Percentiles rank a stretch among this genome's conserved stretches.
These are phyloP conservation scores for Gryon sp. DNA, from an alignment of 1,140 invertebrate genomes.

Conservation along the genomic window DNA sequence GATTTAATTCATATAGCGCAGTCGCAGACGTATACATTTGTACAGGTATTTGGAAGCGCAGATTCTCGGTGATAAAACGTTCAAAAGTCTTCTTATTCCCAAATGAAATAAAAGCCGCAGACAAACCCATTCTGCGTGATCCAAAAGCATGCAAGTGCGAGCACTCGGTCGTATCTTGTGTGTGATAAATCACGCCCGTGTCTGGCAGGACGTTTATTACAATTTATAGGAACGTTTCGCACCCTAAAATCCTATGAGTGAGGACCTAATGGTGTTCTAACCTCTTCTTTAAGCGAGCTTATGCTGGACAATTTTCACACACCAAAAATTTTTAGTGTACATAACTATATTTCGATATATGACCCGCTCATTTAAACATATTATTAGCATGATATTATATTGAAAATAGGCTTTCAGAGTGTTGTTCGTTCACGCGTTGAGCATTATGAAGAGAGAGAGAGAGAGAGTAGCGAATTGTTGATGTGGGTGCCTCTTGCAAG, in stretches of 20 bases:
- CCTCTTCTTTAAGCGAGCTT: slow-evolving; percentile 63
- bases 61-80: slow-evolving; percentile 32
- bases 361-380: too few species aligned
- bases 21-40: slow-evolving; percentile 8
- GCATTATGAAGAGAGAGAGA: slow-evolving; percentile 13
- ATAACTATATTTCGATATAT: too few species aligned
- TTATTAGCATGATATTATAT: too few species aligned
- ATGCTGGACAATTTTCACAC: too few species aligned
- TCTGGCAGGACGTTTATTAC: slow-evolving; percentile 58
- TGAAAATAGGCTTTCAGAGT: too few species aligned
- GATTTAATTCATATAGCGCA: neutral
- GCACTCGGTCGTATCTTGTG: slow-evolving; percentile 31
- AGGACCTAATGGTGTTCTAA: slow-evolving; percentile 61
- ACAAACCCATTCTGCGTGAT: slow-evolving; percentile 35
- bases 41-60: neutral
- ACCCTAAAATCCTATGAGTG: slow-evolving; percentile 52
- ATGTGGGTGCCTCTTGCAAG: slow-evolving; percentile 1
- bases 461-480: slow-evolving; percentile 28
- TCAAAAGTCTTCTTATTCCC: slow-evolving; percentile 47
- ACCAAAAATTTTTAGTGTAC: too few species aligned
- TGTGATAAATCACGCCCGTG: slow-evolving; percentile 57
- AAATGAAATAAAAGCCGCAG: slow-evolving; percentile 36
- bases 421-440: slow-evolving; percentile 53
- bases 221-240: slow-evolving; percentile 62
- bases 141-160: slow-evolving; percentile 35